Base-by-base conservation (phyloP, 2,113 vertebrate species). In the Rhynchomys soricoides region DNA sequence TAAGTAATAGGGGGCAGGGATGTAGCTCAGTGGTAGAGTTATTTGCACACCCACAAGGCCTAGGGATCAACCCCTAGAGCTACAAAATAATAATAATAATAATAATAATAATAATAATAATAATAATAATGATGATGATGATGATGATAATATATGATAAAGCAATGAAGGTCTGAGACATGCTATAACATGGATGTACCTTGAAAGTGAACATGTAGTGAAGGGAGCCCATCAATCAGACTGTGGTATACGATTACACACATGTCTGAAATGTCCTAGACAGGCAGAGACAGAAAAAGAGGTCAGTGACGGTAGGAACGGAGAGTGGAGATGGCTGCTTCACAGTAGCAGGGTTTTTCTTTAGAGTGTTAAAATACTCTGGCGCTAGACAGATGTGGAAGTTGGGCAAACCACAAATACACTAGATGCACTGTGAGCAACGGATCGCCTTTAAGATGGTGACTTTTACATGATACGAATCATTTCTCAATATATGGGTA, bases 231-330 rank as follows among this genome's bases (percentile, higher is more conserved):
- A 26, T n/a, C 64, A 17, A 29, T 34, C 31, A 70, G 55, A 19
- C 74, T 62, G 74, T 24, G 45, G 7, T 0, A 1, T 3, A 7
- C 0, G 45, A 24, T 73, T 81, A 26, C 3, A 26, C 3, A 15
- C 11, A 15, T 24, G 16, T 34, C 19, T 29, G 21, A 34, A 22
- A 12, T 0, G 6, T 71, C 74, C 7, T 24, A 7, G 62, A 24
- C 0, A 86, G 79, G 34, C 45, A 52, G 15, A 43, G 45, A 34
- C 83, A 55, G 16, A 90, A n/a, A 57, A 52, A 31, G 15, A 64
- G 43, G 48, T 0, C 1, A 31, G 45, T 1, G 31, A 10, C 19
- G 45, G 48, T 66, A 4, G 40, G 59, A 13, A 29, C 16, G 12
- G 50, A 3, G 6, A 9, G 31, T 52, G 12, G 2, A 9, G 19